A percentile compares a stretch with the other conserved stretches of the same genome.
Evolutionary conservation across 2,888 invertebrate genomes (phyloP).

Genomic region (Andrena flavipes): DNA sequence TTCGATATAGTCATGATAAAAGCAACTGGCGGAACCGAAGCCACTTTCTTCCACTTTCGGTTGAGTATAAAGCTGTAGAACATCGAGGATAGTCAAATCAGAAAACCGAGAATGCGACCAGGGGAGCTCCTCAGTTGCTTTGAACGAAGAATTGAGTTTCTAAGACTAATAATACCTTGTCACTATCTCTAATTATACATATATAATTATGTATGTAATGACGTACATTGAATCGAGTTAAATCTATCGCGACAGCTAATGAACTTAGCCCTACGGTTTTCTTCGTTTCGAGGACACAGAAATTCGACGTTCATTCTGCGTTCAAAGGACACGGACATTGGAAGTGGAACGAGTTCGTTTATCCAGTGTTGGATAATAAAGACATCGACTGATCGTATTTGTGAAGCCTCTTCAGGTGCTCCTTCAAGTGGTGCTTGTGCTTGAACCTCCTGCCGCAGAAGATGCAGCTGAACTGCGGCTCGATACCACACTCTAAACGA

Average conservation of each 20-base stretch:
- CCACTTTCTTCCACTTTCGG: too few species aligned
- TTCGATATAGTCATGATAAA: too few species aligned
- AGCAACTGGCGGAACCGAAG: background rate
- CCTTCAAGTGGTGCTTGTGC: conserved; percentile 71
- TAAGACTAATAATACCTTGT: too few species aligned
- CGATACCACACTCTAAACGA: conserved; percentile 80
- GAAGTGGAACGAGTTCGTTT: background rate
- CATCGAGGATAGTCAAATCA: too few species aligned
- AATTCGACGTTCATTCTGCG: background rate
- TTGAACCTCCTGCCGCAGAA: conserved; percentile 72
- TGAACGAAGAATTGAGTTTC: too few species aligned
- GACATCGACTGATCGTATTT: background rate
- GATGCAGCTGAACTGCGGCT: conserved; percentile 77
- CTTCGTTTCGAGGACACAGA: too few species aligned
- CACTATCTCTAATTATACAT: too few species aligned
- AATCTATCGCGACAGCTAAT: background rate
- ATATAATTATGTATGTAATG: too few species aligned
- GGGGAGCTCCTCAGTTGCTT: too few species aligned
- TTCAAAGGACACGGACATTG: background rate
- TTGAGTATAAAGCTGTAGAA: too few species aligned
- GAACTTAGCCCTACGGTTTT: background rate
- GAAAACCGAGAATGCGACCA: too few species aligned
- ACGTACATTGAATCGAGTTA: background rate
- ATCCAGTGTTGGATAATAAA: background rate
- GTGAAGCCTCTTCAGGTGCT: conserved; percentile 60